These are phyloP conservation scores for Cyclophora albipunctata DNA, from an alignment of 2,888 invertebrate genomes.

Conservation along the genomic window DNA sequence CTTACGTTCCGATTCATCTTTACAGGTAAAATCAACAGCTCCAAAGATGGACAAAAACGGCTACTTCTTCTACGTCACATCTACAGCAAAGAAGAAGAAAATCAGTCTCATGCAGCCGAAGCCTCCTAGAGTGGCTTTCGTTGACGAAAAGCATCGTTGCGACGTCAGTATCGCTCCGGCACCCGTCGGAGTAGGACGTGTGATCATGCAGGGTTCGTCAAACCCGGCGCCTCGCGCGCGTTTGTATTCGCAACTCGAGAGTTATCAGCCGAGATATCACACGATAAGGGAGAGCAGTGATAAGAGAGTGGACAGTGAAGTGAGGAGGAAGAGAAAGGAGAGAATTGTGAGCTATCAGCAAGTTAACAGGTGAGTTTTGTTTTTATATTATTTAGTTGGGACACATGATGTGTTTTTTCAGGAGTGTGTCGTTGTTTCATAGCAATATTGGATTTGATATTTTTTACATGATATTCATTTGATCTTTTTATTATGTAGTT, in stretches of 20 bases:
- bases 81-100: constrained; percentile 73
- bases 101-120: constrained; percentile 69
- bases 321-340: constrained; percentile 51
- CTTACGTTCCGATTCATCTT: background rate
- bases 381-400: constrained; percentile 2
- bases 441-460: too few relatives aligned
- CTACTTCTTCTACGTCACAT: constrained; percentile 66
- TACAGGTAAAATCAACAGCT: constrained; percentile 64
- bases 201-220: constrained; percentile 52
- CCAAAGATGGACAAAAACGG: constrained; percentile 71
- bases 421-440: too few relatives aligned
- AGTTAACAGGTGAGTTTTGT: constrained; percentile 44
- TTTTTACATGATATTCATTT: too few relatives aligned
- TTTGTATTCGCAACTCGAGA: constrained; percentile 65
- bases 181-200: constrained; percentile 48
- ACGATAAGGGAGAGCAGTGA: constrained; percentile 68
- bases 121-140: constrained; percentile 64
- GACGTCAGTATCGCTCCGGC: constrained; percentile 57
- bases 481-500: too few relatives aligned
- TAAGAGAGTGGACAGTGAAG: constrained; percentile 67
- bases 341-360: constrained; percentile 48
- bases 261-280: constrained; percentile 70
- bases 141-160: constrained; percentile 57
- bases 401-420: too few relatives aligned
- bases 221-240: constrained; percentile 62